Evolutionary conservation across 2,113 vertebrate genomes (phyloP).

Genomic region (Dromaius novaehollandiae): DNA sequence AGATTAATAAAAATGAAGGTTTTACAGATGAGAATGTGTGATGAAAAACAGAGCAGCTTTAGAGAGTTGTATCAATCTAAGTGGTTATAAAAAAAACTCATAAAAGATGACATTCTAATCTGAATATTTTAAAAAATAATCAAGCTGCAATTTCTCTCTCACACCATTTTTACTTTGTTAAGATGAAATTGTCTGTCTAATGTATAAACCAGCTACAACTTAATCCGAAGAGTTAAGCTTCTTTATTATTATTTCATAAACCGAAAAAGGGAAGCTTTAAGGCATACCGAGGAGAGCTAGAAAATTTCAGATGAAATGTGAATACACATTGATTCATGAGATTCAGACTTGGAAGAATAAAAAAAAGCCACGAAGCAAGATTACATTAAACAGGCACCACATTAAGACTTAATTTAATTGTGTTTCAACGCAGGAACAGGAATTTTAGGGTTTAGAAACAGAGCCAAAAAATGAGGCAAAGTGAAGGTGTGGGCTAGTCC

Average conservation of each 20-base stretch:
- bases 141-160: conserved; percentile 67
- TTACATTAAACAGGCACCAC: conserved; percentile 72
- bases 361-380: conserved; percentile 58
- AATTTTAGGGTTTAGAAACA: conserved; percentile 69
- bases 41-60: conserved; percentile 77
- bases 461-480: conserved; percentile 69
- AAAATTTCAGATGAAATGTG: conserved; percentile 57
- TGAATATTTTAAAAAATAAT: conserved; percentile 65
- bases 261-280: conserved; percentile 58
- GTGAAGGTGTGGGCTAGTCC: conserved; percentile 57
- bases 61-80: conserved; percentile 77
- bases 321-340: conserved; percentile 66
- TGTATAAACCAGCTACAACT: conserved; percentile 47
- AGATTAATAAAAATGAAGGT: conserved; percentile 80
- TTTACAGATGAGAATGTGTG: conserved; percentile 77
- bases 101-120: conserved; percentile 70
- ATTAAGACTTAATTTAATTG: conserved; percentile 66
- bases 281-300: conserved; percentile 26
- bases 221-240: conserved; percentile 54
- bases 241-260: conserved; percentile 61
- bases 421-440: conserved; percentile 66
- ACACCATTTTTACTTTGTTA: conserved; percentile 57
- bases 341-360: conserved; percentile 60
- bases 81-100: conserved; percentile 56
- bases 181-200: conserved; percentile 42